Evolutionary conservation across 2,888 invertebrate species (phyloP), one percentile per base, ranked within the genome.

Genomic region (Strigamia crassipes): DNA sequence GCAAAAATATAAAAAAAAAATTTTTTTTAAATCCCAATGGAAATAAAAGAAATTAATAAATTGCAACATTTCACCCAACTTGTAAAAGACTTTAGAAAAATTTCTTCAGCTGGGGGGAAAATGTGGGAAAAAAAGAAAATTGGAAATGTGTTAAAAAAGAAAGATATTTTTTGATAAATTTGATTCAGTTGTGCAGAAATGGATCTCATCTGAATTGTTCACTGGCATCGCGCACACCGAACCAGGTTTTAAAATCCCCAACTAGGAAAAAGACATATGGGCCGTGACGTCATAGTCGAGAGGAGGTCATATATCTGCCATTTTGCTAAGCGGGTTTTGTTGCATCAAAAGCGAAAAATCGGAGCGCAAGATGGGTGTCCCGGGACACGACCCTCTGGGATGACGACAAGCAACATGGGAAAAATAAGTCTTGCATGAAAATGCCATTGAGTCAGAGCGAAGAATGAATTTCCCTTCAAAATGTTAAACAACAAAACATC

Each of bases 171-270:
- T 61, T n/a, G 61, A 61, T 61, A 61, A 61, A 61, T 61, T 61
- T 61, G 9, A 61, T 61, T 61, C 61, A 61, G 18, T 15, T 61
- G 61, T 61, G 61, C 61, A 23, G 61, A 61, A 61, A 61, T 61
- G 61, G 61, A 61, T 61, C 61, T 61, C 61, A 61, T 61, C 61
- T 61, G 61, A 61, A 61, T 61, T 61, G 61, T 18, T 61, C 61
- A 23, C 61, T 18, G 21, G 61, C 21, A 46, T 46, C 42, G 42
- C 42, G 42, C 42, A 61, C 21, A 61, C 15, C 23, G 61, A 61
- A 61, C 61, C 61, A 61, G 10, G 61, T 61, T 61, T 61, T 10
- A 61, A 61, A 21, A 9, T n/a, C 61, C 23, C 10, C 10, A 61
- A 18, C 23, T 21, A 23, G 61, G 23, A 61, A 61, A 61, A 61